A percentile compares a stretch with the other conserved stretches of the same genome.
Evolutionary conservation across 2,888 invertebrate species (phyloP).

Genomic region (Allolobophora icterica): DNA sequence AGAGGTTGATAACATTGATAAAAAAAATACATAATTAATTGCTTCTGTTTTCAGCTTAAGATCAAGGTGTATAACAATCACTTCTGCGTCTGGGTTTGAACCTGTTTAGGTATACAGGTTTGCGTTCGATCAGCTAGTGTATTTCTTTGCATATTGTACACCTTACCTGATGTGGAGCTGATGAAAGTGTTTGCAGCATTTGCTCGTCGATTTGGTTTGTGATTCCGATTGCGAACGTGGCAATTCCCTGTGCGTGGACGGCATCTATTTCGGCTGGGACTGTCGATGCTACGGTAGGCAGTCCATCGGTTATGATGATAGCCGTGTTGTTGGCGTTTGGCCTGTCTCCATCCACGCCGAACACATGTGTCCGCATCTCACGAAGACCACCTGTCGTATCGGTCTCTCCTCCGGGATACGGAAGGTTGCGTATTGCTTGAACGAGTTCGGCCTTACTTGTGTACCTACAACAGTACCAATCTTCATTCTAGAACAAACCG

Average conservation of each 20-base stretch:
- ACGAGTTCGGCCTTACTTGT: neutral
- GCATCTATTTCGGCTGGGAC: neutral
- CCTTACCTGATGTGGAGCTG: constrained; percentile 25
- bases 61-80: neutral
- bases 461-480: neutral
- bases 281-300: neutral
- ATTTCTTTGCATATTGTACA: neutral
- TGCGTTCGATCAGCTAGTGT: neutral
- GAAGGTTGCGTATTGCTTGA: neutral
- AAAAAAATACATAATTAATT: neutral
- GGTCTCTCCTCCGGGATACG: constrained; percentile 24
- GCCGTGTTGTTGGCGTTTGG: constrained; percentile 18
- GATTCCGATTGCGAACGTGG: constrained; percentile 18
- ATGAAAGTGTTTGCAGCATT: constrained; percentile 1
- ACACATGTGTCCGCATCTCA: neutral
- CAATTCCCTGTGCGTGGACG: neutral
- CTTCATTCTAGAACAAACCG: neutral
- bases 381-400: constrained; percentile 5
- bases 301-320: constrained; percentile 26
- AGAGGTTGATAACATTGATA: neutral
- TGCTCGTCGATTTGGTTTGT: neutral
- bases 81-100: too few relatives aligned
- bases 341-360: neutral
- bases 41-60: neutral
- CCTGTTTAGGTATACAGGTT: neutral